Evolutionary conservation across 2,888 invertebrate genomes (phyloP), one percentile per base, ranked within the genome.

Genomic region (Clitarchus hookeri): DNA sequence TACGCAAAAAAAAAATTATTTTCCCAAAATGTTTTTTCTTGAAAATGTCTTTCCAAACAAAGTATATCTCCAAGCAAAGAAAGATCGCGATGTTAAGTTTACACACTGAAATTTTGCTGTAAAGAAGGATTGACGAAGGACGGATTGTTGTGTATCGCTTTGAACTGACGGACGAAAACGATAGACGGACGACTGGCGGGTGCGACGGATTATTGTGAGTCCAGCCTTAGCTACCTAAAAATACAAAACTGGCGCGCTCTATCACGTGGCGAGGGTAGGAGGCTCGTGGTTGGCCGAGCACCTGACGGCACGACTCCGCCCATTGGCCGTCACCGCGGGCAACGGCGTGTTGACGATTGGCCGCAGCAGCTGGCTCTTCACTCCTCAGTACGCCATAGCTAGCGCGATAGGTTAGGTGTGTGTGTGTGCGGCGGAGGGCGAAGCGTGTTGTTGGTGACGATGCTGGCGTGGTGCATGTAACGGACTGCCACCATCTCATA

Each of bases 271-370:
- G n/a, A n/a, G 65, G 19, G n/a, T 19, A 65, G 65, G 23, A 65
- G 65, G 65, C 65, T 65, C 65, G 65, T 65, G 65, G n/a, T 65
- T 65, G 65, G 65, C n/a, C 65, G 65, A 65, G n/a, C 65, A 65
- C 65, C 65, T 65, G 65, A 0, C 65, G 65, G 16, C 65, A 19
- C 65, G n/a, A 65, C 65, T 11, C 65, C 65, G 0, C 65, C 65
- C 23, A 65, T 65, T 65, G 65, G 65, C 65, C 65, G 65, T 48
- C 48, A 6, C 48, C 48, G 8, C 16, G 8, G 48, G 48, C 48
- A 48, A 65, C 65, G 8, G 8, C 65, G 65, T 65, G 65, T 65
- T 65, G 65, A n/a, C 23, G 12, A 65, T 65, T n/a, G 65, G 65
- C 65, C 65, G 53, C 65, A 9, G 23, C 48, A 1, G 48, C 48